These are phyloP conservation scores for Acrobasis consociella DNA, from an alignment of 2,888 invertebrate genomes.

Conservation along the genomic window DNA sequence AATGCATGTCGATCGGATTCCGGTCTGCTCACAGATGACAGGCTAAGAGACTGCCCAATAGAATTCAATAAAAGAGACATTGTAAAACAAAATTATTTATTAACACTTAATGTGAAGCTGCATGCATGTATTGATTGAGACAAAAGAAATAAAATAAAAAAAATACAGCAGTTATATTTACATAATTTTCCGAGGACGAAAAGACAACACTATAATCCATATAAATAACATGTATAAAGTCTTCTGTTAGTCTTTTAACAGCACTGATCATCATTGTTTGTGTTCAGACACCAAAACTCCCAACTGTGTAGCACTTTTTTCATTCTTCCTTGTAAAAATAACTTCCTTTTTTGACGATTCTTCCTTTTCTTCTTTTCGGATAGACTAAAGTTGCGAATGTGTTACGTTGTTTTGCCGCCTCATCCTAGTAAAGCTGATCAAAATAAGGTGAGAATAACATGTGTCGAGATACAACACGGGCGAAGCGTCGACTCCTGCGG, in stretches of 20 bases:
- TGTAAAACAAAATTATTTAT: conserved; percentile 41
- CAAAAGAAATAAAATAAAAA: conserved; percentile 32
- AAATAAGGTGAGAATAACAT: conserved; percentile 63
- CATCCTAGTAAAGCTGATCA: conserved; percentile 69
- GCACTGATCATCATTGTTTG: conserved; percentile 39
- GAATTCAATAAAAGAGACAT: conserved; percentile 22
- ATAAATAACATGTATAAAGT: conserved; percentile 39
- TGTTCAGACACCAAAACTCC: conserved; percentile 39
- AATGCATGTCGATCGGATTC: too few species aligned
- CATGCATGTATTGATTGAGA: conserved; percentile 34
- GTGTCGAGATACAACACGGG: conserved; percentile 50
- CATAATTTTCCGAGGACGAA: conserved; percentile 37
- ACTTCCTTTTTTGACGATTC: conserved; percentile 32
- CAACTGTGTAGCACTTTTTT: conserved; percentile 33
- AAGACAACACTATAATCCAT: conserved; percentile 43
- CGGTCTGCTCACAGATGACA: too few species aligned
- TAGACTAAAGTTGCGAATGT: conserved; percentile 48
- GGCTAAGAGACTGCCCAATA: background rate
- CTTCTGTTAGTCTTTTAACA: conserved; percentile 40
- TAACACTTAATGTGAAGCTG: conserved; percentile 36
- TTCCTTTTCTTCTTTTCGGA: conserved; percentile 45
- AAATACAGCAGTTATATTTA: conserved; percentile 43
- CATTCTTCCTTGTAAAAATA: conserved; percentile 27
- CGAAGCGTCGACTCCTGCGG: conserved; percentile 51
- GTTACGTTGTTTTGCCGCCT: conserved; percentile 49